Conservation (phyloP, 2,797 vertebrate genomes). For the Melanotaenia nigrans region DNA sequence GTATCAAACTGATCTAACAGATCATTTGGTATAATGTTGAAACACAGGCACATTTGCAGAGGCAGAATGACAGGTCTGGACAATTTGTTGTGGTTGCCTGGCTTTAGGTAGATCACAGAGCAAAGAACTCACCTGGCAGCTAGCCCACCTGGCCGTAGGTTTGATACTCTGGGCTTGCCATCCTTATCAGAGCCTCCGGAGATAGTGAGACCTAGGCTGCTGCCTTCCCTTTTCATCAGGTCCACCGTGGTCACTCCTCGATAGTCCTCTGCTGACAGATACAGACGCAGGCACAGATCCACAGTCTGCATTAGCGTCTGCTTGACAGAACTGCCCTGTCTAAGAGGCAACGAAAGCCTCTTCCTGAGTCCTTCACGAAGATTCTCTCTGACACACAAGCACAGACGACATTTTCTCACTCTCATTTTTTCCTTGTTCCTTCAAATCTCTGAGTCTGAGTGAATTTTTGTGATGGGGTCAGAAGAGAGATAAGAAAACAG, state of each 20-base stretch:
- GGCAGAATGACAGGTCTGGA: constrained; percentile 46
- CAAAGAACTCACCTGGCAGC: constrained; percentile 92
- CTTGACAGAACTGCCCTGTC: constrained; percentile 53
- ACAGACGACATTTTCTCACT: constrained; percentile 39
- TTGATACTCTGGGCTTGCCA: constrained; percentile 95
- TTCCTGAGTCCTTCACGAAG: constrained; percentile 30
- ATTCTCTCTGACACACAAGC: constrained; percentile 44
- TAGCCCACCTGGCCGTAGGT: constrained; percentile 93
- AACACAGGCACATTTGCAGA: constrained; percentile 27
- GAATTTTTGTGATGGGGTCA: constrained; percentile 46
- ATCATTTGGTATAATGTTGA: constrained; percentile 35
- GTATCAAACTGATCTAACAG: constrained; percentile 53
- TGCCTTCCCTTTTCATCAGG: constrained; percentile 96
- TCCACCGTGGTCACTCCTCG: constrained; percentile 95
- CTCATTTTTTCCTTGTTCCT: constrained; percentile 40
- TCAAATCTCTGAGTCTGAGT: constrained; percentile 33
- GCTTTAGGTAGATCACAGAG: constrained; percentile 48
- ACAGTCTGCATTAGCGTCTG: constrained; percentile 57
- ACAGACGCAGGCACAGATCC: constrained; percentile 66
- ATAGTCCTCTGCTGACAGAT: constrained; percentile 89
- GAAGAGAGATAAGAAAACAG: constrained; percentile 20
- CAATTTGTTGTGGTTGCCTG: constrained; percentile 57
- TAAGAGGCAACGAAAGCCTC: constrained; percentile 45
- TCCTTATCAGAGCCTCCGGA: constrained; percentile 98
- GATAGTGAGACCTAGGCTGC: constrained; percentile 95